Conservation (phyloP, 1,140 invertebrate species). For the Sycobia sp. region DNA sequence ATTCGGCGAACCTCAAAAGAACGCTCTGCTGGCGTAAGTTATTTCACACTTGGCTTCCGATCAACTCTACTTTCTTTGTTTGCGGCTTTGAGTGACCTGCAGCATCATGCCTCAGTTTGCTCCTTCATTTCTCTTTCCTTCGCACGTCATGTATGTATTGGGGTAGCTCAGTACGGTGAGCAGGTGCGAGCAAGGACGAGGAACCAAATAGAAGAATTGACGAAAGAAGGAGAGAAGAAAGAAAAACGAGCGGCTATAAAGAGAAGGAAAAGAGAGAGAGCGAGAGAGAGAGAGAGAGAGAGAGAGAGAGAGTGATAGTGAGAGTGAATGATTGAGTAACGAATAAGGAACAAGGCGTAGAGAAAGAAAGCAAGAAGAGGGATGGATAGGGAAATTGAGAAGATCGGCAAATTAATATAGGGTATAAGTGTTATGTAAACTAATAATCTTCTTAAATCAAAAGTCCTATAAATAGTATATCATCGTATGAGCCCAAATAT, state of each 20-base stretch:
- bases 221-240: conserved; percentile 14
- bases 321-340: not conserved
- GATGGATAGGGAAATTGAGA: too few relatives aligned
- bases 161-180: not conserved
- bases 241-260: not conserved
- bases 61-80: conserved; percentile 37
- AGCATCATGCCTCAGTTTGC: conserved; percentile 20
- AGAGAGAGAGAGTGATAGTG: not conserved
- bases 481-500: too few relatives aligned
- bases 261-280: too few relatives aligned
- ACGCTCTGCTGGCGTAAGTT: conserved; percentile 31
- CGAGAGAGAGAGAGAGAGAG: not conserved
- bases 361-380: not conserved
- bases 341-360: not conserved
- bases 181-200: conserved; percentile 5
- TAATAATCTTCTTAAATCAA: too few relatives aligned
- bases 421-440: too few relatives aligned
- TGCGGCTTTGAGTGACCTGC: conserved; percentile 27
- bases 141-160: not conserved
- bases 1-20: conserved; percentile 29
- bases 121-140: not conserved
- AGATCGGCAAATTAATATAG: too few relatives aligned
- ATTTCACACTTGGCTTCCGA: conserved; percentile 45
- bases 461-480: too few relatives aligned
- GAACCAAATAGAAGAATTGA: conserved; percentile 4